These are phyloP conservation scores for Latrodectus elegans DNA, from an alignment of 2,888 invertebrate genomes.

Conservation along the genomic window DNA sequence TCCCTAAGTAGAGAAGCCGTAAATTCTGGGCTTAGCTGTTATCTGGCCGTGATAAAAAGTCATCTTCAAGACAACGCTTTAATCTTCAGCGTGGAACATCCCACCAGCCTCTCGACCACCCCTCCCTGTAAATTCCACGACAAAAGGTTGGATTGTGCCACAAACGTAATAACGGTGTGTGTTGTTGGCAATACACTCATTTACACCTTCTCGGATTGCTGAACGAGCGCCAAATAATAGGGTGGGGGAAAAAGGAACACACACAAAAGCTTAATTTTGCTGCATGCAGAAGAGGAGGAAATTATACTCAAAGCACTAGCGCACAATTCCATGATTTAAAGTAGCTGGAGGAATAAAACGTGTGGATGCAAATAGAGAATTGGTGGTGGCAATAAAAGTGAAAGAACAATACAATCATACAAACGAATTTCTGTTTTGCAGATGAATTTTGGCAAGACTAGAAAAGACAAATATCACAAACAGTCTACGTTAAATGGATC, in stretches of 20 bases:
- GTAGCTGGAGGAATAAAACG: too few species aligned
- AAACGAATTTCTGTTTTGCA: too few species aligned
- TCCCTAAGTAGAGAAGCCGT: conserved; percentile 46
- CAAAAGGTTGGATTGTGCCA: conserved; percentile 24
- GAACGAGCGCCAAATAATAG: conserved; percentile 5
- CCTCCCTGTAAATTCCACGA: conserved; percentile 46
- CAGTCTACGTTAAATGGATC: too few species aligned
- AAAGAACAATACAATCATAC: too few species aligned
- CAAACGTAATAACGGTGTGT: background rate
- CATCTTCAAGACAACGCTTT: conserved; percentile 52
- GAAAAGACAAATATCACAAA: too few species aligned
- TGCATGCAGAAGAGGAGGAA: too few species aligned
- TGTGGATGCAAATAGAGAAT: too few species aligned
- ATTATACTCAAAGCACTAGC: too few species aligned
- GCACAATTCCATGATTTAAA: too few species aligned
- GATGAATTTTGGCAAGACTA: too few species aligned
- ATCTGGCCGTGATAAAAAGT: conserved; percentile 55
- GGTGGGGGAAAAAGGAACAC: background rate
- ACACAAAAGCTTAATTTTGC: too few species aligned
- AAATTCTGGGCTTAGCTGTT: conserved; percentile 62
- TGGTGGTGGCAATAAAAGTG: too few species aligned
- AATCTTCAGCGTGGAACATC: conserved; percentile 42
- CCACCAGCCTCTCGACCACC: conserved; percentile 49
- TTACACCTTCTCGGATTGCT: conserved; percentile 39
- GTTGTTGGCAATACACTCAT: conserved; percentile 29